Evolutionary conservation across 2,113 vertebrate species (phyloP).

Genomic region (Spea multiplicata): DNA sequence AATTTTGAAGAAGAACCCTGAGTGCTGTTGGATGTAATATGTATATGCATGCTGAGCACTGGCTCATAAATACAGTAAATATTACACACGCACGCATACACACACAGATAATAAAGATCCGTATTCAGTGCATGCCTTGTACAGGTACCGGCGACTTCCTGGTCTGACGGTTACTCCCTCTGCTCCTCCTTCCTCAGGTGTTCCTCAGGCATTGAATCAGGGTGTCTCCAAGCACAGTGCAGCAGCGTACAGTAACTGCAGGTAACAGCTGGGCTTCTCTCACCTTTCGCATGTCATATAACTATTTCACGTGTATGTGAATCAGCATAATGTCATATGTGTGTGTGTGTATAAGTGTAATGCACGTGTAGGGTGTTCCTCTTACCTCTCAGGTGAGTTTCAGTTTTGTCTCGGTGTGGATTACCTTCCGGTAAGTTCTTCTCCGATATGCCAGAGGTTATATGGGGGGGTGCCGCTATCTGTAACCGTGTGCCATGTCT

Average conservation of each 20-base stretch:
- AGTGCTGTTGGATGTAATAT: no score
- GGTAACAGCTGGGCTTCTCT: slow-evolving; percentile 14
- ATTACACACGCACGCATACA: neutral
- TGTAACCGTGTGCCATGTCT: neutral
- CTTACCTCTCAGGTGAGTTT: neutral
- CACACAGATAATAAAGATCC: neutral
- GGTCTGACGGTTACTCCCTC: neutral
- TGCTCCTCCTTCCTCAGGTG: slow-evolving; percentile 36
- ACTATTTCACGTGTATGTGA: no score
- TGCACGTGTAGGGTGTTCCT: neutral
- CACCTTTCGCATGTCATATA: neutral
- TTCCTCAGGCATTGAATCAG: slow-evolving; percentile 7
- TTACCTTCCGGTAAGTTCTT: neutral
- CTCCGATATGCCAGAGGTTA: neutral
- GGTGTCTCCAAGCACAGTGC: neutral
- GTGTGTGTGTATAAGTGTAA: no score
- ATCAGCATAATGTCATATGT: no score
- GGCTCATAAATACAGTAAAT: no score
- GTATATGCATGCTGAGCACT: no score
- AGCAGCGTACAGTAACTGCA: slow-evolving; percentile 2
- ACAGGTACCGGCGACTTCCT: slow-evolving; percentile 32
- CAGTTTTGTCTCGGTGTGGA: neutral
- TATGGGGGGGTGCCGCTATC: no score
- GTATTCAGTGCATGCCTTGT: neutral
- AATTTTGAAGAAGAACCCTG: no score